Base-by-base conservation (phyloP, 37 sponge, comb jelly and placozoan genomes). In the Ephydatia muelleri region DNA sequence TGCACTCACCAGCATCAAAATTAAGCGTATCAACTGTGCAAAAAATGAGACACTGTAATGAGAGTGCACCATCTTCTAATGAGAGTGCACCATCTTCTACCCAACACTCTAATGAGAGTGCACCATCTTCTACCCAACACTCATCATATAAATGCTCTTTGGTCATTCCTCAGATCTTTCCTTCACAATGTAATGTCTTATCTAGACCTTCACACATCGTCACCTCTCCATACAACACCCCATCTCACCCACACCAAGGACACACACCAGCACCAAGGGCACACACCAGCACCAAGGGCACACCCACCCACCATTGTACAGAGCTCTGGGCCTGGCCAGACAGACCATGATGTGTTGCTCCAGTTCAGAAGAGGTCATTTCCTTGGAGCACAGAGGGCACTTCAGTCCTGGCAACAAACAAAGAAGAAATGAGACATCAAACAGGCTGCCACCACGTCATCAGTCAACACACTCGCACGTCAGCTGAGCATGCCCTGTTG, bases 1-100 rank as follows among this genome's bases (percentile, higher is more conserved):
- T 85, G 82, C 98, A 97, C 64, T 97, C 98, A 22, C 98, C 98
- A 43, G 88, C 82, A 71, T 89, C 90, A 28, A 81, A 74, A 2
- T 5, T 12, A 57, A 96, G 77, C 3, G 66, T 76, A 34, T 91
- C 92, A 75, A 79, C 97, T 96, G 89, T 31, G 80, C 37, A 74
- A 4, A 47, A 2, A 72, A 9, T 39, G 30, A 13, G 30, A 30
- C 5, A 23, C 66, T 3, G 70, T 5, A 65, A 38, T 35, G 75
- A 28, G 72, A 3, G 49, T 5, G 16, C 57, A 57, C 16, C 57
- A 57, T 16, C n/a, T n/a, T n/a, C n/a, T n/a, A n/a, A n/a, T n/a
- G n/a, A n/a, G n/a, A n/a, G n/a, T n/a, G n/a, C n/a, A n/a, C n/a
- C n/a, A n/a, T n/a, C n/a, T n/a, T n/a, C n/a, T n/a, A n/a, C n/a